These are phyloP conservation scores for Cerceris rybyensis DNA, from an alignment of 2,888 invertebrate genomes.

Conservation along the genomic window DNA sequence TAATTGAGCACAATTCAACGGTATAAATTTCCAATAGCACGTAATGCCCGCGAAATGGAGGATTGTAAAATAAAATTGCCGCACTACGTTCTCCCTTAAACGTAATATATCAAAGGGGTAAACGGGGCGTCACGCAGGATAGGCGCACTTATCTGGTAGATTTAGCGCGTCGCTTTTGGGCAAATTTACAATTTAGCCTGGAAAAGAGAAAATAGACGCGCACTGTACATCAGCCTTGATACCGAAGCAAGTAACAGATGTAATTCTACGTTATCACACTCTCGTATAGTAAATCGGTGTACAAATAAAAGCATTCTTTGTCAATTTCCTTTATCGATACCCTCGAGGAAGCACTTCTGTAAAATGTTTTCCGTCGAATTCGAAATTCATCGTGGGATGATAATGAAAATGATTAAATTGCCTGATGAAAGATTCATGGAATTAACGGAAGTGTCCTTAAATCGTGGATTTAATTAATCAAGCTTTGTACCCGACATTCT, in stretches of 20 bases:
- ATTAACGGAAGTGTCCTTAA: not conserved
- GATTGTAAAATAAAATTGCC: conserved; percentile 4
- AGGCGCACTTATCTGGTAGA: conserved; percentile 48
- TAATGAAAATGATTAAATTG: not conserved
- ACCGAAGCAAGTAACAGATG: conserved; percentile 16
- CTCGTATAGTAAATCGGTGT: conserved; percentile 21
- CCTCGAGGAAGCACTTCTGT: not conserved
- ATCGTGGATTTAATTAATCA: not conserved
- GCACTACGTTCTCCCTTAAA: conserved; percentile 13
- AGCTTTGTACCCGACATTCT: not conserved
- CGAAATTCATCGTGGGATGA: not conserved
- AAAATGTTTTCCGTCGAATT: not conserved
- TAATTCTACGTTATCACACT: conserved; percentile 34
- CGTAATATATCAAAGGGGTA: conserved; percentile 43
- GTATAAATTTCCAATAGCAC: conserved; percentile 25
- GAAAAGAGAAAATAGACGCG: conserved; percentile 30
- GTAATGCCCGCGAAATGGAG: conserved; percentile 26
- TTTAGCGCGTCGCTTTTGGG: conserved; percentile 39
- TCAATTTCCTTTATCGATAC: conserved; percentile 4
- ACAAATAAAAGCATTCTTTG: conserved; percentile 3
- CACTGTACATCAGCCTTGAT: conserved; percentile 31
- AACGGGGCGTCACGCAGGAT: conserved; percentile 29
- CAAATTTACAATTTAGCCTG: conserved; percentile 44
- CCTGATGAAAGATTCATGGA: not conserved
- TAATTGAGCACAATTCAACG: not conserved